These are phyloP conservation scores for Neodiprion pinetum DNA, from an alignment of 1,140 invertebrate genomes.

Conservation along the genomic window DNA sequence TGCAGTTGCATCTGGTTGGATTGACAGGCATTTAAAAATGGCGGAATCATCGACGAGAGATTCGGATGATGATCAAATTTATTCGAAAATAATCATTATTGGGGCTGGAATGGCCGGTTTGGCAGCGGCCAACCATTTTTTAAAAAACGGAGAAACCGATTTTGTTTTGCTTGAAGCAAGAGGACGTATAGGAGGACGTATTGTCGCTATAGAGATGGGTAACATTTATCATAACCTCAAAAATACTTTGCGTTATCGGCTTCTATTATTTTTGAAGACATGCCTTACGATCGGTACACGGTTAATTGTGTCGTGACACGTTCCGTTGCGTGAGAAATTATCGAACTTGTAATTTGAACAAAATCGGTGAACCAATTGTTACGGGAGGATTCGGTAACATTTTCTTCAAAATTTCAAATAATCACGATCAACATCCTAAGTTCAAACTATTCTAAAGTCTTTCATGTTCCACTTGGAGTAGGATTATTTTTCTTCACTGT, in stretches of 20 bases:
- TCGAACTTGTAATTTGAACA: no score
- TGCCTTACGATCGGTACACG: no score
- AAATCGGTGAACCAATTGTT: no score
- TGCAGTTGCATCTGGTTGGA: neutral
- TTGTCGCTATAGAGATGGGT: constrained; percentile 78
- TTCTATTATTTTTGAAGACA: no score
- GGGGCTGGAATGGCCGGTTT: constrained; percentile 88
- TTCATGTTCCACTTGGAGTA: no score
- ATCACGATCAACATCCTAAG: no score
- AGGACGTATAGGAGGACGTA: constrained; percentile 80
- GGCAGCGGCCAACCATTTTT: constrained; percentile 82
- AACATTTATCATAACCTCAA: constrained; percentile 60
- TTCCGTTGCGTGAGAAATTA: no score
- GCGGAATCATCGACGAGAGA: constrained; percentile 51
- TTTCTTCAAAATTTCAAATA: no score
- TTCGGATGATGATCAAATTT: constrained; percentile 49
- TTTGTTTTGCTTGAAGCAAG: constrained; percentile 83
- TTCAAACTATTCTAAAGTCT: no score
- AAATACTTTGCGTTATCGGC: neutral
- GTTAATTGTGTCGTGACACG: no score
- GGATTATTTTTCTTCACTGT: no score
- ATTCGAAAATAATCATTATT: constrained; percentile 80
- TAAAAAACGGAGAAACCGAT: constrained; percentile 80
- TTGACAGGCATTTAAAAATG: constrained; percentile 45
- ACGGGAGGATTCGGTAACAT: no score